Evolutionary conservation across 1,140 invertebrate species (phyloP), one percentile per base, ranked within the genome.

Genomic region (Brachionus plicatilis): DNA sequence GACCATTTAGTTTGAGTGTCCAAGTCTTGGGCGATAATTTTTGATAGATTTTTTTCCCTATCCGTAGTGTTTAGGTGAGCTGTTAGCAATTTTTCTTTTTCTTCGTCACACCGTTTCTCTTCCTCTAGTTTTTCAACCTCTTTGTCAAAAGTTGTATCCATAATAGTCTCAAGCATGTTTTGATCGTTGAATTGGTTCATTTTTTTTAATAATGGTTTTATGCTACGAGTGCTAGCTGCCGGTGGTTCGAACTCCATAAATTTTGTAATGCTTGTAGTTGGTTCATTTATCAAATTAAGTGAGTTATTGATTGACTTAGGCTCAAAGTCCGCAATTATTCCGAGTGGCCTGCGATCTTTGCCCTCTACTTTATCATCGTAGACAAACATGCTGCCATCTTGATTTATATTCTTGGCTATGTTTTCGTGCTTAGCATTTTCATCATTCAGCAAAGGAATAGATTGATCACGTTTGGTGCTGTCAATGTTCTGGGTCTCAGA

Each of bases 241-340:
- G 20, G 53, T 45, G 79, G 79, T 27, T 82, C 53, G 27, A 82
- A 82, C 14, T 82, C 43, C 33, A 68, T 47, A 60, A 82, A 82
- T 20, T 68, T 60, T 17, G 53, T 47, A 27, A 82, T 65, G 20
- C 20, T 82, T 5, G 37, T 65, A n/a, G 79, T 82, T 43, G 27
- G 33, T 12, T 82, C 76, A 53, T 53, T 65, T 0, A 53, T 65
- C 1, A 33, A 33, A 41, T 80, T 41, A 65, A 47, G 45, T 45
- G 53, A 60, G 37, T 29, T 60, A 20, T 60, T 68, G 14, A 82
- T 60, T 43, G 76, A 27, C 33, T 56, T n/a, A 17, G 78, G 41
- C 37, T 65, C 27, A 43, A 20, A 65, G 27, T 65, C 65, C 2
- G 53, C 79, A 65, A 82, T 65, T 24, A 65, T 29, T 24, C 53